Base-by-base conservation (phyloP, 2,113 vertebrate species). In the Odontesthes bonariensis region DNA sequence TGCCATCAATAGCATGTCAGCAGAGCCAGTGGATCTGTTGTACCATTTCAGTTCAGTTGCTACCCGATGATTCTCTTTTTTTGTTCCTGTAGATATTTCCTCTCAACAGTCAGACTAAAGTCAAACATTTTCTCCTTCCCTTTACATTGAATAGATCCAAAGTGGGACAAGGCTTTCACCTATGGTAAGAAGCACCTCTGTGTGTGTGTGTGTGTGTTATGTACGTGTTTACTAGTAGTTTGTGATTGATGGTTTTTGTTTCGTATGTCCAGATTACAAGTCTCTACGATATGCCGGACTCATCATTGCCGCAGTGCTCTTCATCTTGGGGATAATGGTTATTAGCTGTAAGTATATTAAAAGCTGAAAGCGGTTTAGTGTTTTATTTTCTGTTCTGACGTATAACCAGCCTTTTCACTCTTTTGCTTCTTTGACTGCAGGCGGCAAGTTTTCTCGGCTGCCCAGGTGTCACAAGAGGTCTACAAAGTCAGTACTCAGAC, bases 311-410 rank as follows among this genome's bases (percentile, higher is more conserved):
- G 89, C 76, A 1, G 4, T 92, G 1, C 89, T 95, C 60, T 95
- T 94, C 52, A 0, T 94, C 22, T 0, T 92, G 20, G 94, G 94
- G 4, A 92, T 94, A 67, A 56, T 94, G 87, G 75, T 94, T 46
- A 64, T 95, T 16, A 33, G 81, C 42, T 93, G 94, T 95, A 73
- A 94, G 94, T 91, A 10, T 46, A 9, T 20, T n/a, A 44, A 54
- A 67, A 74, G 55, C 32, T 31, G 3, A 46, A 42, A 69, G 16
- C 8, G 40, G 19, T 11, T 33, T 14, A 16, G 22, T 46, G 3
- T 23, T 55, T 17, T 52, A 4, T 20, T 1, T 47, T 61, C 10
- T 58, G 12, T 62, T 22, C 3, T 56, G 12, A 69, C 46, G 10
- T 16, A 51, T 3, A 44, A n/a, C 20, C 27, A 17, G 3, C 46